Base-by-base conservation (phyloP, 2,888 invertebrate genomes). In the Notodonta dromedarius region DNA sequence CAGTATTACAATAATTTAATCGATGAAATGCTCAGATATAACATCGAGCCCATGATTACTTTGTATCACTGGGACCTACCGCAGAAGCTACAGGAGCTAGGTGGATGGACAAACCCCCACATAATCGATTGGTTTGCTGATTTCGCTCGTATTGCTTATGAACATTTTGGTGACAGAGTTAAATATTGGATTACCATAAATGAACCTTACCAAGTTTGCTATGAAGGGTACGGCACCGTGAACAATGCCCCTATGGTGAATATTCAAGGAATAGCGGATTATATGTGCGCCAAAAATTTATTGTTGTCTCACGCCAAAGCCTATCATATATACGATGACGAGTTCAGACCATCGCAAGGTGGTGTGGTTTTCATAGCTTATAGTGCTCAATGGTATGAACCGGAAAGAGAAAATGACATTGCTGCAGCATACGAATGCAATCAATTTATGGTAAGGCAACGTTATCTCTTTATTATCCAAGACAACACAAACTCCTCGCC, bases 1-100 rank as follows among this genome's bases (percentile, higher is more conserved):
- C 83, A 93, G 52, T 96, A 95, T 82, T 96, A 96, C 81, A 94
- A 95, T 69, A 87, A 92, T 63, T 78, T 96, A 2, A 94, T 96
- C 53, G 84, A 95, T 72, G 94, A 94, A 75, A 86, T 96, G 57
- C 67, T 95, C 4, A 91, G 86, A 32, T 94, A 94, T 68, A 94
- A 93, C 44, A 95, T 96, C 58, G 81, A 91, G 66, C 96, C 96
- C 0, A 86, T 94, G 83, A 86, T 95, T 0, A 94, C 94, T 0
- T 77, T 94, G 62, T 91, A 87, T 67, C 94, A 94, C 64, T 92
- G 91, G 87, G 94, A 94, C 74, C 73, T 94, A 59, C 94, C 94
- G 0, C 85, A 90, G 59, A 84, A 84, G 54, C 71, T 95, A 1
- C 94, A 94, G 66, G 89, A 93, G 4, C 70, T 93, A 55, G 94